phyloP scores from a whole-genome alignment of 2,888 invertebrate genomes.

The Clostera curtula region DNA sequence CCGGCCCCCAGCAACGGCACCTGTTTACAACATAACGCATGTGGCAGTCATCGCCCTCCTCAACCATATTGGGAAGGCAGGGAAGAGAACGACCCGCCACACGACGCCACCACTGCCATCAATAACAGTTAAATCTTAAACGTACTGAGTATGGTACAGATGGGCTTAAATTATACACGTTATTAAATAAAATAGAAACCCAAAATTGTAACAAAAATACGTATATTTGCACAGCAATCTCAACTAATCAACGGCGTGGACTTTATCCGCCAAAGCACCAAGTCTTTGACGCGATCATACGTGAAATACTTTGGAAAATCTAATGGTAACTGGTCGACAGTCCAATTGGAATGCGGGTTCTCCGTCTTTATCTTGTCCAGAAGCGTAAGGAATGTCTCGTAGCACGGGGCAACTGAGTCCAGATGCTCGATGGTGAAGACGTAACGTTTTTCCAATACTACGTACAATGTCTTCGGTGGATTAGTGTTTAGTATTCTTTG shows the following conservation, averaged over 20 bases:
- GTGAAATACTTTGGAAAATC: constrained; percentile 88
- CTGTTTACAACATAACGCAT: too few species aligned
- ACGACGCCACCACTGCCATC: too few species aligned
- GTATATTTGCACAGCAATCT: constrained; percentile 5
- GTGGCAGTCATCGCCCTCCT: too few species aligned
- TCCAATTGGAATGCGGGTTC: constrained; percentile 66
- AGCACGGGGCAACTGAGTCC: constrained; percentile 90
- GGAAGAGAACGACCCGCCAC: too few species aligned
- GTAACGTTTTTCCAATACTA: constrained; percentile 89
- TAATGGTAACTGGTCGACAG: constrained; percentile 76
- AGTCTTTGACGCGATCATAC: constrained; percentile 85
- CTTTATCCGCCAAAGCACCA: constrained; percentile 83
- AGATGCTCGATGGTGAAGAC: constrained; percentile 88
- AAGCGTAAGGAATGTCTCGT: constrained; percentile 84
- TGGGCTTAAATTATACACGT: too few species aligned
- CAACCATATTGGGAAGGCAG: too few species aligned
- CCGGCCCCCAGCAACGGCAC: too few species aligned
- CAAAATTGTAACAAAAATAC: constrained; percentile 12
- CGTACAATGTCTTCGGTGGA: constrained; percentile 78
- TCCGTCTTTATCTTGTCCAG: constrained; percentile 66
- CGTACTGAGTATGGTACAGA: too few species aligned
- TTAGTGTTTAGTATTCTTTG: constrained; percentile 77
- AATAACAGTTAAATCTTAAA: too few species aligned
- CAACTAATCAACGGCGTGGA: constrained; percentile 33
- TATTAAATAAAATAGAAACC: too few species aligned